Evolutionary conservation across 2,113 vertebrate genomes (phyloP).

Genomic region (Agapornis roseicollis): DNA sequence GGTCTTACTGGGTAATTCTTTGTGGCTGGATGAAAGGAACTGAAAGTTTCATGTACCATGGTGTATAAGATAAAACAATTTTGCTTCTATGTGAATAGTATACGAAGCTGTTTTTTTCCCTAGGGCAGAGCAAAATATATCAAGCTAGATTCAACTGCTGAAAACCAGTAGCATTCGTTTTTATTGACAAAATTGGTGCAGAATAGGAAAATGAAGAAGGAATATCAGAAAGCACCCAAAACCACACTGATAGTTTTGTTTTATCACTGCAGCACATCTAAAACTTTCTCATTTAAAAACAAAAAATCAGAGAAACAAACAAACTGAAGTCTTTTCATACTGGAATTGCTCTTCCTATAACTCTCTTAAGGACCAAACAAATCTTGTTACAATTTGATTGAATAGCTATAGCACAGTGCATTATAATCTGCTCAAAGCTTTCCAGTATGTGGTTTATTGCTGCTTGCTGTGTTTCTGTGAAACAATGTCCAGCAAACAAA

Average conservation of each 20-base stretch:
- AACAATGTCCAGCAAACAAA: not conserved
- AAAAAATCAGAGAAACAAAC: not conserved
- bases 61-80: not conserved
- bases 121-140: not conserved
- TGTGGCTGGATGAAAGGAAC: not conserved
- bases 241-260: not conserved
- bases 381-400: conserved; percentile 11
- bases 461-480: not conserved
- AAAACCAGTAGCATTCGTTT: conserved; percentile 4
- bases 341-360: not conserved
- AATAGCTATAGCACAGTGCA: not conserved
- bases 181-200: conserved; percentile 22
- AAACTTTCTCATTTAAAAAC: not conserved
- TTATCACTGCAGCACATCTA: not conserved
- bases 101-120: not conserved
- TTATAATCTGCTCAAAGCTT: conserved; percentile 8
- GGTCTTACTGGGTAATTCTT: not conserved
- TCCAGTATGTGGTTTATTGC: not conserved
- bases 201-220: conserved; percentile 26
- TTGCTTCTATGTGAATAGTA: not conserved
- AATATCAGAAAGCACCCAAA: conserved; percentile 1
- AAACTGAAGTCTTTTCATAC: not conserved
- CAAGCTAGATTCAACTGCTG: not conserved
- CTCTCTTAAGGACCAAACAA: not conserved
- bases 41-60: not conserved